Evolutionary conservation across 2,113 vertebrate species (phyloP), one percentile per base, ranked within the genome.

Genomic region (Limanda limanda): DNA sequence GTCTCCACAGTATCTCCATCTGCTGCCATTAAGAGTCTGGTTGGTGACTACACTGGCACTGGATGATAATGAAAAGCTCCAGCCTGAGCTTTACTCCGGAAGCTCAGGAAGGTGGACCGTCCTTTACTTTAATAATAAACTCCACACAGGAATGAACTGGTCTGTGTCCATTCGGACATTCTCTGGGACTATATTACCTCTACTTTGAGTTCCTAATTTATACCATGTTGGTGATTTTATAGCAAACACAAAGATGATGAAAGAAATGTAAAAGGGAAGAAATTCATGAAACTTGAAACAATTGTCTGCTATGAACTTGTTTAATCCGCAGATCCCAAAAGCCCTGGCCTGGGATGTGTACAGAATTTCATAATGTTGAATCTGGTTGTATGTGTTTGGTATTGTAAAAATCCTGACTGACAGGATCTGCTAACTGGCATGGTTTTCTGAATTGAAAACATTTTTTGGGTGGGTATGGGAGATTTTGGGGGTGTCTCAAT

Each of bases 271-370:
- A 85, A 51, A 83, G 63, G 60, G 71, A 83, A 70, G 21, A 76
- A 92, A 93, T 94, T 88, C 14, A 75, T 77, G 65, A 85, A 56
- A 88, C 66, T 76, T 84, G 74, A 88, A 88, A 57, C 92, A 93
- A 89, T 92, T 54, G 84, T 94, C 93, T 95, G 93, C 95, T 94
- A 93, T 84, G 88, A 95, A 91, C 95, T 94, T 93, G 95, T 96
- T 95, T 94, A 91, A 95, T 96, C 91, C 94, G 95, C 94, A 94
- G 94, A 95, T 95, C 96, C 95, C 89, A 93, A 96, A 95, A 91
- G 64, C 88, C 94, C 95, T 91, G 92, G 93, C 93, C 93, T 61
- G 89, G 92, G 94, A 94, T 94, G 92, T 96, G 96, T 94, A 95
- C 94, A 96, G 94, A 95, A 93, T 94, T 94, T 95, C 94, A 94